These are phyloP conservation scores for Epinephelus coioides DNA, from an alignment of 2,797 vertebrate genomes.

Conservation along the genomic window DNA sequence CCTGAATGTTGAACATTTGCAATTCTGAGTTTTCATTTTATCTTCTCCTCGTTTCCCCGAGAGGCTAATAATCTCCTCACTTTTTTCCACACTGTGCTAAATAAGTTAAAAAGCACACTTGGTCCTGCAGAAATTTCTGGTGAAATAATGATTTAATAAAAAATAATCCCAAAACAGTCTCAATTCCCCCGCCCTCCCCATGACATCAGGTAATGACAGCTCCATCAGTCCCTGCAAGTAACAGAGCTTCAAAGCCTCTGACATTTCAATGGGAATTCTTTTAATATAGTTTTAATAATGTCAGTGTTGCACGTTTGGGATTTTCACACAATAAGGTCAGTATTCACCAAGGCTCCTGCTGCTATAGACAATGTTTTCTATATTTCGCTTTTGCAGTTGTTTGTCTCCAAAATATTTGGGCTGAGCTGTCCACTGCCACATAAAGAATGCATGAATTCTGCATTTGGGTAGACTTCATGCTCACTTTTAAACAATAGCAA, in stretches of 20 bases:
- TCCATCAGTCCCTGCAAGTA: conserved; percentile 2
- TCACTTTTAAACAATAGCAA: conserved; percentile 48
- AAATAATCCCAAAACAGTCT: conserved; percentile 29
- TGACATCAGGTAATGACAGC: conserved; percentile 15
- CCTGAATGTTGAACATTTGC: conserved; percentile 46
- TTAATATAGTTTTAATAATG: conserved; percentile 47
- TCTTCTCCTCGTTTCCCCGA: conserved; percentile 9
- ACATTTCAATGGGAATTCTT: conserved; percentile 36
- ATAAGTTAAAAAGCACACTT: conserved; percentile 34
- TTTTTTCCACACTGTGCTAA: conserved; percentile 1
- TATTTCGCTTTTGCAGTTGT: conserved; percentile 32
- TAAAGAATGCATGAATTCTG: conserved; percentile 68
- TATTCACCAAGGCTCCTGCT: conserved; percentile 3
- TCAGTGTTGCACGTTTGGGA: conserved; percentile 18
- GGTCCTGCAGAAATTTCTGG: conserved; percentile 16
- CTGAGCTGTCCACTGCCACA: conserved; percentile 37
- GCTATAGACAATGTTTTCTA: conserved; percentile 31
- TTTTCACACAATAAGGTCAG: conserved; percentile 45
- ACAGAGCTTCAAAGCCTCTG: conserved; percentile 20
- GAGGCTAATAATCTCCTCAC: conserved; percentile 12
- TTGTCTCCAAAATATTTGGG: conserved; percentile 57
- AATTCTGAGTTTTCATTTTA: conserved; percentile 39
- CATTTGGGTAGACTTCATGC: conserved; percentile 32
- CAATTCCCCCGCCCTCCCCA: neutral
- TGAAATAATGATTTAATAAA: conserved; percentile 50